Evolutionary conservation across 2,113 vertebrate species (phyloP).

Genomic region (Pelvicachromis taeniatus): DNA sequence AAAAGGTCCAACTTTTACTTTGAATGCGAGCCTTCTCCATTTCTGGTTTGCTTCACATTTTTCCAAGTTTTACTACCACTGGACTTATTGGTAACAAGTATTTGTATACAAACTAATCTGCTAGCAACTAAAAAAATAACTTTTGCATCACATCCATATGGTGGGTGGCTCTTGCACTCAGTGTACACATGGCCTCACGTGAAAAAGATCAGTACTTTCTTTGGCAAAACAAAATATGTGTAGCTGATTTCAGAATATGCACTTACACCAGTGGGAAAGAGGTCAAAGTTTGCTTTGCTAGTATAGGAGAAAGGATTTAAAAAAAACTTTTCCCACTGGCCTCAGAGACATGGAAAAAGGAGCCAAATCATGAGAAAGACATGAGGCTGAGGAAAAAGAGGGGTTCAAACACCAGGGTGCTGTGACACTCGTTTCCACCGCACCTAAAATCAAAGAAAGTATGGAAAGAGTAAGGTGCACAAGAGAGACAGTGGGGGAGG

Average conservation of each 20-base stretch:
- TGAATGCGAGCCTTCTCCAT: neutral
- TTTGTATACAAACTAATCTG: neutral
- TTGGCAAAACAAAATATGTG: neutral
- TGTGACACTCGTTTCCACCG: constrained; percentile 14
- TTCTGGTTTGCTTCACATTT: neutral
- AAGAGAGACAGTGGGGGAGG: constrained; percentile 13
- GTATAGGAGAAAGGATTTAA: neutral
- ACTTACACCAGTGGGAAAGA: neutral
- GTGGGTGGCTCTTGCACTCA: neutral
- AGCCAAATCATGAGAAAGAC: constrained; percentile 5
- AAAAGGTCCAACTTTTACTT: neutral
- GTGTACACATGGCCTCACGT: neutral
- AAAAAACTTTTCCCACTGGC: neutral
- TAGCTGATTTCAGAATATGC: neutral
- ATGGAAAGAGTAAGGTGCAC: constrained; percentile 15
- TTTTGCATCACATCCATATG: neutral
- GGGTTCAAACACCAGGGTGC: constrained; percentile 6
- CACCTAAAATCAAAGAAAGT: constrained; percentile 47
- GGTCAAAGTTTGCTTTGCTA: neutral
- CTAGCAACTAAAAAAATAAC: neutral
- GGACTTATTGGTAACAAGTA: neutral
- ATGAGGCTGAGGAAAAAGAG: neutral
- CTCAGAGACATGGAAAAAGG: neutral
- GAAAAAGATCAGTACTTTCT: neutral
- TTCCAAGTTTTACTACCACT: neutral